A percentile compares a stretch with the other conserved stretches of the same genome.
phyloP scores from a whole-genome alignment of 2,888 invertebrate species.

The Acleris cristana region DNA sequence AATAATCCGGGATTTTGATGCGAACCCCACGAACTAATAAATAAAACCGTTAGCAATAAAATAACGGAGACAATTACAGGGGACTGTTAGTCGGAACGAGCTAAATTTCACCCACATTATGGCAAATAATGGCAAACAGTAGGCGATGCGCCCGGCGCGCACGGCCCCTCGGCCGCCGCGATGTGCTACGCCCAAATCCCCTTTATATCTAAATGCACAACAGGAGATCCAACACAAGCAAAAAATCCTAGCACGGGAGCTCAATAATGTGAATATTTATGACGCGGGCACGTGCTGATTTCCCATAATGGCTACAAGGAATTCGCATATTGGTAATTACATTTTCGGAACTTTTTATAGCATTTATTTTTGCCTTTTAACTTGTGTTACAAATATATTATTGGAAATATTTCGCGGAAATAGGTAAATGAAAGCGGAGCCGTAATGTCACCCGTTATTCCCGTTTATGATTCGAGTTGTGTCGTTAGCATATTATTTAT shows the following conservation, averaged over 20 bases:
- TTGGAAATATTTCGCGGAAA: slow-evolving; percentile 30
- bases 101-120: slow-evolving; percentile 82
- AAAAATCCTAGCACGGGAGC: slow-evolving; percentile 64
- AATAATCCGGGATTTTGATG: slow-evolving; percentile 81
- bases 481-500: slow-evolving; percentile 67
- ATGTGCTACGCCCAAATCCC: slow-evolving; percentile 77
- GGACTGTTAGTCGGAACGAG: slow-evolving; percentile 69
- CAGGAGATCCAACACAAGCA: slow-evolving; percentile 62
- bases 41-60: slow-evolving; percentile 66
- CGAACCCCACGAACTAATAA: slow-evolving; percentile 58
- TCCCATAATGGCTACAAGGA: slow-evolving; percentile 73
- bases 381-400: slow-evolving; percentile 39
- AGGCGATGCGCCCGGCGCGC: slow-evolving; percentile 56
- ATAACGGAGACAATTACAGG: slow-evolving; percentile 76
- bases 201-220: slow-evolving; percentile 79
- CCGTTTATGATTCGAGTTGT: slow-evolving; percentile 56
- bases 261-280: slow-evolving; percentile 82
- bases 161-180: slow-evolving; percentile 70
- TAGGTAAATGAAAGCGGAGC: slow-evolving; percentile 46
- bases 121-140: slow-evolving; percentile 81
- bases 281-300: slow-evolving; percentile 78
- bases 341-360: slow-evolving; percentile 50
- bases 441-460: slow-evolving; percentile 50
- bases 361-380: slow-evolving; percentile 49
- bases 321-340: slow-evolving; percentile 77